These are phyloP conservation scores for Acanthiza pusilla DNA, from an alignment of 2,797 vertebrate genomes.

Conservation along the genomic window DNA sequence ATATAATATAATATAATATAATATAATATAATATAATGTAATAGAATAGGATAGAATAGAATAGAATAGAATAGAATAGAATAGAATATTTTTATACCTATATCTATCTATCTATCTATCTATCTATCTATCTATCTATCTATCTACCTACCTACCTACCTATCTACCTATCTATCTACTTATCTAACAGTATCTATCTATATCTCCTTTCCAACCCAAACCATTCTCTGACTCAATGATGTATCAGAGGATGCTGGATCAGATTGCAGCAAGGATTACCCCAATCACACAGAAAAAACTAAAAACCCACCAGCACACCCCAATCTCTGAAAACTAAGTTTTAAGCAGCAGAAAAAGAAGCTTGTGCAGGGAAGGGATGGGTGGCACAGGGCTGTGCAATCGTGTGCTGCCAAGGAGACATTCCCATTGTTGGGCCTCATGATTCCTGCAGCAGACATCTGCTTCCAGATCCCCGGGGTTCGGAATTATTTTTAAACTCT, in stretches of 20 bases:
- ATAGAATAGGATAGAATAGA: too few relatives aligned
- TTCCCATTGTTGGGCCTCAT: neutral
- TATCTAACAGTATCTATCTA: too few relatives aligned
- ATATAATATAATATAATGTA: too few relatives aligned
- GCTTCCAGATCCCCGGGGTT: constrained; percentile 47
- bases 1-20: too few relatives aligned
- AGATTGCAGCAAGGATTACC: neutral
- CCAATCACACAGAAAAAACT: neutral
- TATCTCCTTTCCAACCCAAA: neutral
- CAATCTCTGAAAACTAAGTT: neutral
- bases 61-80: too few relatives aligned
- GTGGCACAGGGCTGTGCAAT: neutral
- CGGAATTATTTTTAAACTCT: constrained; percentile 48
- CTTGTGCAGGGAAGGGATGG: neutral
- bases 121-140: too few relatives aligned
- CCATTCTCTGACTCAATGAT: rapidly evolving
- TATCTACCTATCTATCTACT: too few relatives aligned
- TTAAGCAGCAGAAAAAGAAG: neutral
- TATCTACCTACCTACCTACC: too few relatives aligned
- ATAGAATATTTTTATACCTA: too few relatives aligned
- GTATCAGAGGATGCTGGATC: neutral
- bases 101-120: too few relatives aligned
- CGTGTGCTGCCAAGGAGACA: neutral
- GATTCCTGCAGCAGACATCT: constrained; percentile 51
- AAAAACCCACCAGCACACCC: rapidly evolving